Percentiles rank a stretch among this genome's conserved stretches.
These are phyloP conservation scores for Drosophila peninsularis DNA, from an alignment of 2,888 invertebrate genomes.

Conservation along the genomic window DNA sequence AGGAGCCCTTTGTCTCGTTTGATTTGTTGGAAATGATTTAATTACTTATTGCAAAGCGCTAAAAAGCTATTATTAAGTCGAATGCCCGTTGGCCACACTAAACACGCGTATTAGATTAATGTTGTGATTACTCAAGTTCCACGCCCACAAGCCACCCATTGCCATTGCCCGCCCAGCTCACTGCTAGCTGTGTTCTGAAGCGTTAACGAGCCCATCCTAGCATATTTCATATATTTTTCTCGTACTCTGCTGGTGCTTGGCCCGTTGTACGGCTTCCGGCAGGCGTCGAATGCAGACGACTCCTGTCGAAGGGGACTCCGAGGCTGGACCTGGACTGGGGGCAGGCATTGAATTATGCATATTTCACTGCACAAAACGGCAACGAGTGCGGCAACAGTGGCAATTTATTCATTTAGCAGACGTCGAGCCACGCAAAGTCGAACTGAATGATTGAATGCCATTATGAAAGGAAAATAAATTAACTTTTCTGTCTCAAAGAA, in stretches of 20 bases:
- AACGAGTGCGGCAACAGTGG: constrained; percentile 35
- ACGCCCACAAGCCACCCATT: neutral
- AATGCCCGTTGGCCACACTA: constrained; percentile 51
- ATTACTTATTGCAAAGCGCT: constrained; percentile 64
- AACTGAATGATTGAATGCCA: constrained; percentile 18
- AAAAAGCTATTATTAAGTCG: constrained; percentile 63
- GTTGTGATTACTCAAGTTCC: constrained; percentile 56
- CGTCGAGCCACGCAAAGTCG: neutral
- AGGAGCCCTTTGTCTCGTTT: constrained; percentile 25
- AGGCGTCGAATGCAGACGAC: constrained; percentile 19
- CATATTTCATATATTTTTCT: constrained; percentile 61
- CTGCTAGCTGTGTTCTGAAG: constrained; percentile 36
- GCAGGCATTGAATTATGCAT: constrained; percentile 70
- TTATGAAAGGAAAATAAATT: neutral
- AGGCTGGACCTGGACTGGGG: neutral
- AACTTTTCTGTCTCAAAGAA: constrained; percentile 4
- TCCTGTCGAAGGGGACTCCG: constrained; percentile 9
- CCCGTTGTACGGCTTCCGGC: constrained; percentile 25
- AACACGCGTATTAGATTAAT: constrained; percentile 73
- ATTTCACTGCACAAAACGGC: constrained; percentile 49
- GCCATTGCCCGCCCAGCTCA: neutral
- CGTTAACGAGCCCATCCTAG: constrained; percentile 62
- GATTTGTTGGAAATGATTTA: constrained; percentile 72
- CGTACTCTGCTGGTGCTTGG: constrained; percentile 6
- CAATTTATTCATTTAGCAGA: constrained; percentile 60